These are phyloP conservation scores for Engraulis encrasicolus DNA, from an alignment of 2,113 vertebrate genomes.

Conservation along the genomic window DNA sequence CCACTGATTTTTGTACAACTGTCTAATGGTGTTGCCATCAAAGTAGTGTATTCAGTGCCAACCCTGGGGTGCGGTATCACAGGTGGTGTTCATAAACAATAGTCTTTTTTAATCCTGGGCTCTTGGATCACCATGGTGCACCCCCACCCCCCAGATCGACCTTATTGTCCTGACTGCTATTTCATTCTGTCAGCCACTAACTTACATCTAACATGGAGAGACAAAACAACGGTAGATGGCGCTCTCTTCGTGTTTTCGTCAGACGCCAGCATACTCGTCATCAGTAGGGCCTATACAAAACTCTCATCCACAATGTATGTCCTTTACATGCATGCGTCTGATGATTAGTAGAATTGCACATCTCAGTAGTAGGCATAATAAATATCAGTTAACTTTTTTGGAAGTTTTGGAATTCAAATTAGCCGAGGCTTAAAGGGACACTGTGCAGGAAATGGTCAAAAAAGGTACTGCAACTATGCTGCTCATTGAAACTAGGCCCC, in stretches of 20 bases:
- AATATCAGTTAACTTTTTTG: too few species aligned
- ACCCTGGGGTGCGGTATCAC: not conserved
- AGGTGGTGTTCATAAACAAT: not conserved
- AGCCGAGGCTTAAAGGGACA: too few species aligned
- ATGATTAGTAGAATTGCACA: too few species aligned
- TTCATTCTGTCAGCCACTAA: not conserved
- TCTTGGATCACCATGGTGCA: too few species aligned
- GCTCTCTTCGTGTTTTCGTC: not conserved
- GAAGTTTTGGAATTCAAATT: too few species aligned
- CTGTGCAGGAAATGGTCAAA: too few species aligned
- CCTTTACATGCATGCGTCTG: too few species aligned
- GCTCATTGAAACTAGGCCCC: too few species aligned
- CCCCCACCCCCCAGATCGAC: not conserved
- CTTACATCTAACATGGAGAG: not conserved
- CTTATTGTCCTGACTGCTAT: not conserved
- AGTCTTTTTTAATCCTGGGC: not conserved
- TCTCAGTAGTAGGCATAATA: too few species aligned
- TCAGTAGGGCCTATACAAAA: not conserved
- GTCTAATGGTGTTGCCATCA: not conserved
- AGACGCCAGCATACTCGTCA: not conserved
- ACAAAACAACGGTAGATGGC: not conserved
- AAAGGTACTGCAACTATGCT: too few species aligned
- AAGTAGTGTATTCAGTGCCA: not conserved
- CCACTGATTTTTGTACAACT: too few species aligned
- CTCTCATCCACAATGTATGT: not conserved